Base-by-base conservation (phyloP, 2,797 vertebrate genomes). In the Micromesistius poutassou region DNA sequence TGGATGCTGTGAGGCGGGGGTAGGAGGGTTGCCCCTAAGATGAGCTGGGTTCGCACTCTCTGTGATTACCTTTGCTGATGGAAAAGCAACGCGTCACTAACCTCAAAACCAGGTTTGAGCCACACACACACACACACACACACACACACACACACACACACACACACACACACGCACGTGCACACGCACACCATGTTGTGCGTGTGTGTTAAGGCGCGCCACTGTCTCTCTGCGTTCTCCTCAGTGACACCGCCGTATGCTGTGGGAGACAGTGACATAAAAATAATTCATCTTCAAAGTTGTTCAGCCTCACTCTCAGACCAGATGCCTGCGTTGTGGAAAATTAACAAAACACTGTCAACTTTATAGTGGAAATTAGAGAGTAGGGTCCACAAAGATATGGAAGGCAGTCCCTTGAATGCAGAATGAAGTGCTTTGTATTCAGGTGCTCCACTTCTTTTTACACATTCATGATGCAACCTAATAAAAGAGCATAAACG, bases 21-120 rank as follows among this genome's bases (percentile, higher is more conserved):
- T 42, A 42, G 40, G 40, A 80, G 84, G 36, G 36, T 38, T 68
- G 71, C 77, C 62, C 78, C 74, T 66, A 75, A 74, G 80, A 88
- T 88, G 80, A 86, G 74, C 78, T 83, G 38, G 55, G 80, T 80
- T 85, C 77, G 38, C 71, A 73, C 81, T 83, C 76, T 85, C 76
- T 81, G 79, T 88, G 84, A 87, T 89, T 89, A 87, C 86, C 78
- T 87, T 80, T 77, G 78, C 78, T 86, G 79, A 86, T 84, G 81
- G 75, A 82, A 82, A 86, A 82, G 80, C 42, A 80, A 80, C 2
- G 36, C 76, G 19, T 86, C 70, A n/a, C 83, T 87, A 84, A 86
- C 83, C 83, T 86, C 82, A 74, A 84, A 85, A 92, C 83, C 80
- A 87, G 76, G 78, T 55, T n/a, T 14, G 4, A 40, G 66, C 71